phyloP scores from a whole-genome alignment of 2,113 vertebrate species.

The Stegastes partitus region DNA sequence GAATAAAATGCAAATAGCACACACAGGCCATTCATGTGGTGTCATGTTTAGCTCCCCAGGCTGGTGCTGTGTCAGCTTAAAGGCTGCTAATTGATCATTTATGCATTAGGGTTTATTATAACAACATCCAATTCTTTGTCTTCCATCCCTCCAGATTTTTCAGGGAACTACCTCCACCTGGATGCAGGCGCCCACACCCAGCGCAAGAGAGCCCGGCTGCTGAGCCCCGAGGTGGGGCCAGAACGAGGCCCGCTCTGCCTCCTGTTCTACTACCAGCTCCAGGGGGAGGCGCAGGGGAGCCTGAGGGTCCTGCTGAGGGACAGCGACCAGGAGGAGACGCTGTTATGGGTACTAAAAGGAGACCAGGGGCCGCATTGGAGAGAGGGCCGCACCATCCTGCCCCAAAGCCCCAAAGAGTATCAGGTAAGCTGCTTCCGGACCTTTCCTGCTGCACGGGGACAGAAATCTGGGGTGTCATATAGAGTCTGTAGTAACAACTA shows the following conservation, averaged over 20 bases:
- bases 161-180: conserved; percentile 89
- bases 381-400: conserved; percentile 94
- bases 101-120: neutral
- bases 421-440: conserved; percentile 81
- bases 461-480: too few relatives aligned
- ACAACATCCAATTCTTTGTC: neutral
- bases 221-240: conserved; percentile 91
- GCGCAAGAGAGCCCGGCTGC: conserved; percentile 89
- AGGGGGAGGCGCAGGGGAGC: conserved; percentile 88
- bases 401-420: conserved; percentile 93
- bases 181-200: conserved; percentile 88
- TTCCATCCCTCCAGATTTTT: conserved; percentile 78
- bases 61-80: conserved; percentile 2
- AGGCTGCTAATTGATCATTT: conserved; percentile 4
- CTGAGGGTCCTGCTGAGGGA: conserved; percentile 90
- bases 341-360: conserved; percentile 91
- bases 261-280: conserved; percentile 92
- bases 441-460: neutral
- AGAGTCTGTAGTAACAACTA: neutral
- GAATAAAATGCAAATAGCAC: conserved; percentile 39
- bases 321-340: conserved; percentile 90
- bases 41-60: conserved; percentile 5
- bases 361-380: conserved; percentile 95
- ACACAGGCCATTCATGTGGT: neutral
- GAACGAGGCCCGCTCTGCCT: conserved; percentile 91